phyloP scores from a whole-genome alignment of 1,140 invertebrate genomes.

The Cryptotermes secundus region DNA sequence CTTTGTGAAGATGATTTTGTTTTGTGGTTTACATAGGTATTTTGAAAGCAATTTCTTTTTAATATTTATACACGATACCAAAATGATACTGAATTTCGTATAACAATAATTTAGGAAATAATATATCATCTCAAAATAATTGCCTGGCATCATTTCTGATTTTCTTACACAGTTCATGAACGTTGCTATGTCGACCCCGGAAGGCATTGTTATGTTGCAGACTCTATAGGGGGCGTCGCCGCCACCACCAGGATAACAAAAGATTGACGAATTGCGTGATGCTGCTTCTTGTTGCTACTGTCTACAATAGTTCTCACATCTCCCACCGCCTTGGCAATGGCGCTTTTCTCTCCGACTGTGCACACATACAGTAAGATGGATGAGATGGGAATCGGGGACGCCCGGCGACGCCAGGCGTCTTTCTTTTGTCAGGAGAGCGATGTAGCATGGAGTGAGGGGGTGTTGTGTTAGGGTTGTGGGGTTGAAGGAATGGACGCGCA shows the following conservation, averaged over 20 bases:
- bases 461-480: not conserved
- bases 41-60: no score
- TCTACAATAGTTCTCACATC: constrained; percentile 15
- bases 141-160: not conserved
- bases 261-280: constrained; percentile 19
- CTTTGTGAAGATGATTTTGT: no score
- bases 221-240: not conserved
- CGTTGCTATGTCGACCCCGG: not conserved
- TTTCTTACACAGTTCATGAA: not conserved
- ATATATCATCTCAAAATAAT: not conserved
- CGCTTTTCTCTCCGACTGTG: constrained; percentile 9
- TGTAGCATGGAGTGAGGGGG: constrained; percentile 1
- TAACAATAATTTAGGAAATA: not conserved
- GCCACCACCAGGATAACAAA: constrained; percentile 1
- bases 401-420: not conserved
- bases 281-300: constrained; percentile 5
- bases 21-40: no score
- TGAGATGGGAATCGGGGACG: not conserved
- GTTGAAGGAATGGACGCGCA: not conserved
- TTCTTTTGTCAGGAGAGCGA: constrained; percentile 15
- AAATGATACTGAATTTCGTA: not conserved
- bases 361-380: constrained; percentile 16
- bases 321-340: constrained; percentile 3
- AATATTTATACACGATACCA: no score
- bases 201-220: not conserved